Percentiles rank a stretch among this genome's conserved stretches.
Conservation (phyloP, 2,888 invertebrate species). For the Ptychoptera albimana region DNA sequence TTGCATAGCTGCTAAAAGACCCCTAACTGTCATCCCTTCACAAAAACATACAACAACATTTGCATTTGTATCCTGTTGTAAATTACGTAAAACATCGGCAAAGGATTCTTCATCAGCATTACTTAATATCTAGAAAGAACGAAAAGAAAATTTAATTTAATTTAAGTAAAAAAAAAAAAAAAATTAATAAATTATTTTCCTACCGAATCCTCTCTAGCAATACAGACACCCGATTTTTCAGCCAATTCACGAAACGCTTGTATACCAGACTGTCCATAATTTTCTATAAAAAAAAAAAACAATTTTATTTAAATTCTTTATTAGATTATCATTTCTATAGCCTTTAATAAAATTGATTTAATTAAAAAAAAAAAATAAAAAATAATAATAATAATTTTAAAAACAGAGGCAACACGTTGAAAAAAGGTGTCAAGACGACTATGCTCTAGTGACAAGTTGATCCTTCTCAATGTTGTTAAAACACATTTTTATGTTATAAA, state of each 20-base stretch:
- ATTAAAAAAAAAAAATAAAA: too few species aligned
- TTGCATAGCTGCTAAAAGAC: constrained; percentile 42
- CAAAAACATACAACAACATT: constrained; percentile 63
- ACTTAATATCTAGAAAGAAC: constrained; percentile 23
- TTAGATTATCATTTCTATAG: too few species aligned
- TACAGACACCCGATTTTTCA: constrained; percentile 48
- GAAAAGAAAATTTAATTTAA: neutral
- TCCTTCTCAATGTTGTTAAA: too few species aligned
- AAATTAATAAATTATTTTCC: neutral
- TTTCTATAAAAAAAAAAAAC: constrained; percentile 30
- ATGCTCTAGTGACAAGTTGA: too few species aligned
- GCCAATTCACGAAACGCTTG: constrained; percentile 57
- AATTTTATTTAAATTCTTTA: too few species aligned
- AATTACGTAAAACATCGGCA: constrained; percentile 36
- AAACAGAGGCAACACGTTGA: too few species aligned
- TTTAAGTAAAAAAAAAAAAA: neutral
- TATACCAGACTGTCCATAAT: constrained; percentile 61
- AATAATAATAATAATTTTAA: too few species aligned
- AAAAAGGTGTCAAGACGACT: too few species aligned
- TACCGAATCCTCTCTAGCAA: constrained; percentile 50
- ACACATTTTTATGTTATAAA: too few species aligned
- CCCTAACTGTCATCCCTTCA: constrained; percentile 54
- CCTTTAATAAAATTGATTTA: too few species aligned
- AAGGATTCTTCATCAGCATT: constrained; percentile 40
- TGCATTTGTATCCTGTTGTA: constrained; percentile 37